Percentiles rank a stretch among this genome's conserved stretches.
These are phyloP conservation scores for Fulmarus glacialis DNA, from an alignment of 2,113 vertebrate genomes.

Conservation along the genomic window DNA sequence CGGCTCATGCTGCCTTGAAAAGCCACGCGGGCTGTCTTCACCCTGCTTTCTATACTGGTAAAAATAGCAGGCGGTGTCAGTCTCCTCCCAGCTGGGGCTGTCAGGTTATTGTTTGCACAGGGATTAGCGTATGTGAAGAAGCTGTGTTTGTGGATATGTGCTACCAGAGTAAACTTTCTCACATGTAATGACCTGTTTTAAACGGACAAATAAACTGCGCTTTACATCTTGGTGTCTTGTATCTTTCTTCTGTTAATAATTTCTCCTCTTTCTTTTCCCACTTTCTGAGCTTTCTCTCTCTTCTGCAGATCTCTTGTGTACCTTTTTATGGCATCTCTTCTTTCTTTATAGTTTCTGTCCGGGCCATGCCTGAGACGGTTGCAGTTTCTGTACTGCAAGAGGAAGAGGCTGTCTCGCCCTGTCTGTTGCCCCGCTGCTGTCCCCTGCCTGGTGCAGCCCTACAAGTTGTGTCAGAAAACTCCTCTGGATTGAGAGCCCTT, in stretches of 20 bases:
- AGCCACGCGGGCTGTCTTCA: neutral
- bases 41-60: neutral
- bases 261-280: neutral
- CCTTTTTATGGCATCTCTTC: neutral
- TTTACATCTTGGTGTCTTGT: neutral
- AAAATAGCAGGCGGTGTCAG: neutral
- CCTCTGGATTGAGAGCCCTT: neutral
- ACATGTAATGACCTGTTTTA: neutral
- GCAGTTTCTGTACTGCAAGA: neutral
- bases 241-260: neutral
- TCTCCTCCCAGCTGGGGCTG: neutral
- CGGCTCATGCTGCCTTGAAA: neutral
- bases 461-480: neutral
- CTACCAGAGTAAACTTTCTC: neutral
- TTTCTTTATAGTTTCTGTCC: neutral
- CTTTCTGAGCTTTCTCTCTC: neutral
- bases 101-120: neutral
- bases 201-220: neutral
- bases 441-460: neutral
- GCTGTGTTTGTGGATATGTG: neutral
- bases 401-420: neutral
- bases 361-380: neutral
- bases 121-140: neutral
- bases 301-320: neutral
- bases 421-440: neutral